A percentile compares a stretch with the other conserved stretches of the same genome.
These are phyloP conservation scores for Ascaphus truei DNA, from an alignment of 2,113 vertebrate genomes.

Conservation along the genomic window DNA sequence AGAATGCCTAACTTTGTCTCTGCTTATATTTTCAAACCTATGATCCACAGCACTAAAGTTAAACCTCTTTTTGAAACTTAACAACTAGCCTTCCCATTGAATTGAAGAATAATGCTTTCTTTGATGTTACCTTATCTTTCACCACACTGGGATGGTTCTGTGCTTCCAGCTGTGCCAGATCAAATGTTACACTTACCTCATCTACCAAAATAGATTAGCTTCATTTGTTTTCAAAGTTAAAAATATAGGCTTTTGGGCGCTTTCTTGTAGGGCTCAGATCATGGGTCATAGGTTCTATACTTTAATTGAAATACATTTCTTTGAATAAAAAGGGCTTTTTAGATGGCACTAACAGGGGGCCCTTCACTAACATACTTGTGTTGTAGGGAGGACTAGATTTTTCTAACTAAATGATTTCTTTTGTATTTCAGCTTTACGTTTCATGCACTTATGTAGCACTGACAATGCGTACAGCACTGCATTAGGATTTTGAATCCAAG, in stretches of 20 bases:
- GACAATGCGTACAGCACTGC: not conserved
- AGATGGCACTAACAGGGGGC: not conserved
- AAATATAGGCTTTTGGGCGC: constrained; percentile 4
- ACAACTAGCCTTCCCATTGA: constrained; percentile 21
- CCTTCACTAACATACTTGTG: not conserved
- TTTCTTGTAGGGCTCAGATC: not conserved
- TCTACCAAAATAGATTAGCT: constrained; percentile 38
- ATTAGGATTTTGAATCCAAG: not conserved
- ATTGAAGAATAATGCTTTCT: constrained; percentile 29
- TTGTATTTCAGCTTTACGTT: not conserved
- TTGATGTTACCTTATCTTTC: constrained; percentile 29
- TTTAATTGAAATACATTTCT: constrained; percentile 36
- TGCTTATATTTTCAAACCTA: constrained; percentile 16
- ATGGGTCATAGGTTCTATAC: constrained; percentile 14
- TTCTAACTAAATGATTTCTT: constrained; percentile 4
- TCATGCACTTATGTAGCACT: not conserved
- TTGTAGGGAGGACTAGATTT: constrained; percentile 1
- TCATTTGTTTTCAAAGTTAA: constrained; percentile 29
- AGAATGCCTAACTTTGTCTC: not conserved
- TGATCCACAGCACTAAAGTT: not conserved
- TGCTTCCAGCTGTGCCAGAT: constrained; percentile 28
- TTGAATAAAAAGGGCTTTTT: constrained; percentile 13
- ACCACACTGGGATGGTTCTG: constrained; percentile 24
- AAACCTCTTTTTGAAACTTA: constrained; percentile 13
- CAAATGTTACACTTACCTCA: constrained; percentile 32